Evolutionary conservation across 2,888 invertebrate genomes (phyloP).

Genomic region (Adelphocoris suturalis): DNA sequence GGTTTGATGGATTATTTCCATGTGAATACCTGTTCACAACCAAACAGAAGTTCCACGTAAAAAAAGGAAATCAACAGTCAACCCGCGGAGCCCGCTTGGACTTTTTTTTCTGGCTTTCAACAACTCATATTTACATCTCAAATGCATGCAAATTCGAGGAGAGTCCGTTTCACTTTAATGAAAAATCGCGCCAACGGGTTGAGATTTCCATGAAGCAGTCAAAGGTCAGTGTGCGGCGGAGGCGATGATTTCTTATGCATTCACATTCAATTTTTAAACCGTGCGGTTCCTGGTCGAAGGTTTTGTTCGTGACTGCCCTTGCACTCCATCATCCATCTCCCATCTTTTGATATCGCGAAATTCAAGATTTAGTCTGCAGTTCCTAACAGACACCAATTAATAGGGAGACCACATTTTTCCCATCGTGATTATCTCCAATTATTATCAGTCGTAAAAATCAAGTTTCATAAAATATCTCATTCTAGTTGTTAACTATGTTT

Average conservation of each 20-base stretch:
- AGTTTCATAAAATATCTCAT: no score
- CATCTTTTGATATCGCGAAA: neutral
- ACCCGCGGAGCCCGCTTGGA: neutral
- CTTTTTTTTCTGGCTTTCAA: constrained; percentile 36
- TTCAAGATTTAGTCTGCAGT: no score
- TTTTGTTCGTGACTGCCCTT: constrained; percentile 32
- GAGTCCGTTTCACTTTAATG: constrained; percentile 57
- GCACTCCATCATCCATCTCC: neutral
- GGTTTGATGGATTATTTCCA: no score
- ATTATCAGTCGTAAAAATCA: no score
- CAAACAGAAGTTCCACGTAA: neutral
- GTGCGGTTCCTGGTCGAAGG: constrained; percentile 13
- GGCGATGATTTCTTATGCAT: constrained; percentile 45
- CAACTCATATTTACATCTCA: constrained; percentile 54
- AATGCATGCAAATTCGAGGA: constrained; percentile 58
- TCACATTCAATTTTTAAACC: constrained; percentile 46
- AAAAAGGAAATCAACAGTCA: neutral
- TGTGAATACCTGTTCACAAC: no score
- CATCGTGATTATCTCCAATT: no score
- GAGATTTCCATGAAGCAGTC: constrained; percentile 44
- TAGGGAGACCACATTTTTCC: no score
- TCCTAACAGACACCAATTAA: no score
- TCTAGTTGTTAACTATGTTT: no score
- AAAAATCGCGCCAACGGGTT: constrained; percentile 54
- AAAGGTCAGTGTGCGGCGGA: constrained; percentile 43